Percentiles rank a stretch among this genome's conserved stretches.
Evolutionary conservation across 2,797 vertebrate species (phyloP).

Genomic region (Sebastes steindachneri): DNA sequence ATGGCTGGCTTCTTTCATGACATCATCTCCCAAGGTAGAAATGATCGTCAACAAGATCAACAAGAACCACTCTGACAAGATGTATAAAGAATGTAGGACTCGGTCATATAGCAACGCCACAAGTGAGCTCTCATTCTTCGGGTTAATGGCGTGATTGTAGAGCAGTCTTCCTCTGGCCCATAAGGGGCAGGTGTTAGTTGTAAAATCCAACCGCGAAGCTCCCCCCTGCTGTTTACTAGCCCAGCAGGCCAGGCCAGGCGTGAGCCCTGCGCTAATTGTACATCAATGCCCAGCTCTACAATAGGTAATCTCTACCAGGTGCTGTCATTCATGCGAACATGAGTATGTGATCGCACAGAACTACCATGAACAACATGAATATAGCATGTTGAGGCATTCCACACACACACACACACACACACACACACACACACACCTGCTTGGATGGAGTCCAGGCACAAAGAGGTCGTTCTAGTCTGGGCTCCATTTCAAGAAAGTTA

Average conservation of each 20-base stretch:
- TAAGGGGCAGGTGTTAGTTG: constrained; percentile 63
- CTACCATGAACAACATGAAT: constrained; percentile 1
- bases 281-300: constrained; percentile 26
- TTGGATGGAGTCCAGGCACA: constrained; percentile 54
- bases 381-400: neutral
- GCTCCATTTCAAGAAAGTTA: constrained; percentile 31
- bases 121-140: constrained; percentile 28
- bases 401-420: constrained; percentile 18
- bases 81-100: constrained; percentile 40
- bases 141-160: constrained; percentile 42
- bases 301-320: constrained; percentile 68
- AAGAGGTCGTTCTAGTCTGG: constrained; percentile 51
- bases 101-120: neutral
- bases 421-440: constrained; percentile 16
- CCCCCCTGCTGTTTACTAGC: constrained; percentile 64
- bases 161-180: constrained; percentile 38
- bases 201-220: constrained; percentile 51
- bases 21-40: constrained; percentile 32
- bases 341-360: neutral
- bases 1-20: constrained; percentile 12
- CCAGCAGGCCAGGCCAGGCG: constrained; percentile 30
- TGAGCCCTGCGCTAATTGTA: constrained; percentile 26
- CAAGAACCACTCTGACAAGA: constrained; percentile 24
- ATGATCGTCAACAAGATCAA: constrained; percentile 6
- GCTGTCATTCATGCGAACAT: constrained; percentile 43